phyloP scores from a whole-genome alignment of 2,888 invertebrate species.

The Melitaea athalia region DNA sequence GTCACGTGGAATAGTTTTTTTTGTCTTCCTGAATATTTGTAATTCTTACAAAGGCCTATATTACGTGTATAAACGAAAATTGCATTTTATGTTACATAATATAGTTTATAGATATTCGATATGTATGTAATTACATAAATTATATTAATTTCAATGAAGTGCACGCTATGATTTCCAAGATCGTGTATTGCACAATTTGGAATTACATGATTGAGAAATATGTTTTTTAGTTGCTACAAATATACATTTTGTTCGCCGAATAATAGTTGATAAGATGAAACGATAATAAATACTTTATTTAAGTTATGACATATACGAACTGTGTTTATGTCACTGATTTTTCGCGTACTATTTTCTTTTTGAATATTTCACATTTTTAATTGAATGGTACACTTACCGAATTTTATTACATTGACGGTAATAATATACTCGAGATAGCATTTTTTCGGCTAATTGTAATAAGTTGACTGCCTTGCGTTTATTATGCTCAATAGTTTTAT shows the following conservation, averaged over 20 bases:
- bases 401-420: conserved; percentile 60
- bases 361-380: conserved; percentile 19
- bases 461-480: conserved; percentile 77
- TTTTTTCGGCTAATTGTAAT: conserved; percentile 63
- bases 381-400: conserved; percentile 24
- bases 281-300: conserved; percentile 9
- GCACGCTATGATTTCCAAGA: conserved; percentile 37
- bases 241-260: neutral
- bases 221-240: conserved; percentile 1
- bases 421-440: conserved; percentile 74
- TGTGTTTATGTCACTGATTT: conserved; percentile 16
- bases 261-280: conserved; percentile 15
- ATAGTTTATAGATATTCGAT: conserved; percentile 38
- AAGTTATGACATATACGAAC: conserved; percentile 5
- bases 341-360: conserved; percentile 14
- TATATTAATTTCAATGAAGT: conserved; percentile 42
- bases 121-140: conserved; percentile 44
- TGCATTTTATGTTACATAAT: conserved; percentile 52
- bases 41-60: conserved; percentile 50
- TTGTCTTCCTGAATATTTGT: conserved; percentile 54
- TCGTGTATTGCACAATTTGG: conserved; percentile 7
- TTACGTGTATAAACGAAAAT: conserved; percentile 39
- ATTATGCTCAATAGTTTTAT: conserved; percentile 79
- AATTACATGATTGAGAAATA: conserved; percentile 1
- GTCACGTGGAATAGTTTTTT: conserved; percentile 43